Percentiles rank a stretch among this genome's conserved stretches.
Conservation (phyloP, 2,113 vertebrate genomes). For the Leptobrachium ailaonicum region DNA sequence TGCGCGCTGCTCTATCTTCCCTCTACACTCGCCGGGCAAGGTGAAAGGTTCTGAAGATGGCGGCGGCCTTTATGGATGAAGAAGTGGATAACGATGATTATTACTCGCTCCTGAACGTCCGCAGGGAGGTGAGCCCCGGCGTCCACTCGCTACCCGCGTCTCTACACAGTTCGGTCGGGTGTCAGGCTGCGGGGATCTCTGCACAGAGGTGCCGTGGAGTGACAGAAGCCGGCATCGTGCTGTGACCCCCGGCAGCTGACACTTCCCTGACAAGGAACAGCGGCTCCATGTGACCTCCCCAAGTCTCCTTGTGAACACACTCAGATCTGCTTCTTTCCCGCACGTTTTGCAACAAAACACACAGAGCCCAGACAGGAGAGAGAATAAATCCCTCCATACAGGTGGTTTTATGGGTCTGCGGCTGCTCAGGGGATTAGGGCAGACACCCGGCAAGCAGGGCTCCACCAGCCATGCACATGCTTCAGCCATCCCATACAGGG, state of each 20-base stretch:
- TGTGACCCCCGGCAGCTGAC: slow-evolving; percentile 7
- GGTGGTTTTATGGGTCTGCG: neutral
- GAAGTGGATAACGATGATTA: slow-evolving; percentile 89
- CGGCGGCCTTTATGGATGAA: slow-evolving; percentile 88
- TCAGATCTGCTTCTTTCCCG: neutral
- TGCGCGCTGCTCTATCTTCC: slow-evolving; percentile 3
- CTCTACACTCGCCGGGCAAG: slow-evolving; percentile 45
- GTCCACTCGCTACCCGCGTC: neutral
- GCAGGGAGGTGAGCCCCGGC: slow-evolving; percentile 80
- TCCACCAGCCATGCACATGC: too few relatives aligned
- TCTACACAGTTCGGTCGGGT: too few relatives aligned
- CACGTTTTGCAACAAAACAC: neutral
- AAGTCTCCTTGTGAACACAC: too few relatives aligned
- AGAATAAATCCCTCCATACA: neutral
- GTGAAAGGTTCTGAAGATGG: slow-evolving; percentile 93
- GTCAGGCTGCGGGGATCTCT: too few relatives aligned
- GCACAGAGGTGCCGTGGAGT: neutral
- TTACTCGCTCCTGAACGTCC: slow-evolving; percentile 88
- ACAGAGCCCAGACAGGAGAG: neutral
- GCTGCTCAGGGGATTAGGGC: too few relatives aligned
- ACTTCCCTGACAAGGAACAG: neutral
- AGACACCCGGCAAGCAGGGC: neutral
- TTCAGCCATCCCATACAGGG: too few relatives aligned
- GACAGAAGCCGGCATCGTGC: neutral
- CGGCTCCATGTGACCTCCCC: neutral